Evolutionary conservation across 2,888 invertebrate genomes (phyloP).

Genomic region (Drosophila fulvimacula): DNA sequence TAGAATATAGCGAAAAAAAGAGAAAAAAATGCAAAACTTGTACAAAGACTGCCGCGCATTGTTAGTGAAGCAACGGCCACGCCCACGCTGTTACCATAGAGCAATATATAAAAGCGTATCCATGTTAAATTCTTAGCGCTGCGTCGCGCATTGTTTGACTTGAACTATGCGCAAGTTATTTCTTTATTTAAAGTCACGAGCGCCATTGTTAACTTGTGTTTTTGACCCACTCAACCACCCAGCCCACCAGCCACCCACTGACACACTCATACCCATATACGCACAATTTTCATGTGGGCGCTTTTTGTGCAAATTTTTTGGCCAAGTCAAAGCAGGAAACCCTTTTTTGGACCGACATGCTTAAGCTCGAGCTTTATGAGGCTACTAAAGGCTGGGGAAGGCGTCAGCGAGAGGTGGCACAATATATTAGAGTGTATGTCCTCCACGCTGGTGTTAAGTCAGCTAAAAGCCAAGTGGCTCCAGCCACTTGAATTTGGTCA

Average conservation of each 20-base stretch:
- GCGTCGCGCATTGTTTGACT: conserved; percentile 73
- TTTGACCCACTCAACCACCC: conserved; percentile 45
- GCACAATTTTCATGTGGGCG: conserved; percentile 65
- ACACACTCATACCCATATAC: conserved; percentile 32
- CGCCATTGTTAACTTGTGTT: conserved; percentile 58
- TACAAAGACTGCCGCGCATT: conserved; percentile 46
- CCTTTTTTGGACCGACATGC: conserved; percentile 70
- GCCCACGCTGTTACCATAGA: conserved; percentile 22
- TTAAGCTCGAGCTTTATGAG: conserved; percentile 74
- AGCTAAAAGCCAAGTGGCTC: conserved; percentile 72
- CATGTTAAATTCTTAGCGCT: conserved; percentile 68
- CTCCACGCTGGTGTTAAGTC: conserved; percentile 68
- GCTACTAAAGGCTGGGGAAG: conserved; percentile 52
- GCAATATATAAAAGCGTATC: conserved; percentile 51
- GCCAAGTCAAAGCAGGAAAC: conserved; percentile 69
- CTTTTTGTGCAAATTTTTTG: conserved; percentile 65
- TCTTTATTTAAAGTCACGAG: conserved; percentile 75
- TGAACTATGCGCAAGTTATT: conserved; percentile 73
- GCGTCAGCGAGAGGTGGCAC: neutral
- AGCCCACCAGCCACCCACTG: conserved; percentile 1
- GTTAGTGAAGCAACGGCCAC: conserved; percentile 52
- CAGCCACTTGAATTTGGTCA: conserved; percentile 72
- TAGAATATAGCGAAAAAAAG: conserved; percentile 2
- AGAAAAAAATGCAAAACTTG: conserved; percentile 52
- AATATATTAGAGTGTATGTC: conserved; percentile 65